Evolutionary conservation across 2,888 invertebrate species (phyloP).

Genomic region (Malthinus flaveolus): DNA sequence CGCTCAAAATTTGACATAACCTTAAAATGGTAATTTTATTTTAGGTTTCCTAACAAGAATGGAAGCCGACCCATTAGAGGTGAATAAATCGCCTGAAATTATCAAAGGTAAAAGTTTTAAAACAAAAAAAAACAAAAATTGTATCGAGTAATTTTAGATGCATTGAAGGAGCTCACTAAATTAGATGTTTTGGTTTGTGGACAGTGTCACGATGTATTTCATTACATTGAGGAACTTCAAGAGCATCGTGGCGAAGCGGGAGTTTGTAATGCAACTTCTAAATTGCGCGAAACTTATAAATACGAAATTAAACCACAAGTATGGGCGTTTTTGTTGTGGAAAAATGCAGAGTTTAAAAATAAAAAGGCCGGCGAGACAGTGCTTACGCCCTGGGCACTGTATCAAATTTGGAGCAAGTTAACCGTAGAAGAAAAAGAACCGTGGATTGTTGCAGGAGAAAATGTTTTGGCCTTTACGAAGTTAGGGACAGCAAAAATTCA

Average conservation of each 20-base stretch:
- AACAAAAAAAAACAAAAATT: constrained; percentile 6
- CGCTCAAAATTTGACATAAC: constrained; percentile 8
- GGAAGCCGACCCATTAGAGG: constrained; percentile 31
- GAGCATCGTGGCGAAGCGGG: constrained; percentile 67
- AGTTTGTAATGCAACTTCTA: constrained; percentile 64
- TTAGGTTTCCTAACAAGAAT: background rate
- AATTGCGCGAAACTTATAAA: constrained; percentile 65
- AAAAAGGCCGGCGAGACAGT: constrained; percentile 56
- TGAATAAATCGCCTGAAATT: constrained; percentile 37
- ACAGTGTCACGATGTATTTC: constrained; percentile 78
- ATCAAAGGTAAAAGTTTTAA: constrained; percentile 38
- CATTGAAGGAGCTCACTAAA: constrained; percentile 74
- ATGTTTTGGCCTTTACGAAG: constrained; percentile 72
- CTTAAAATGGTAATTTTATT: background rate
- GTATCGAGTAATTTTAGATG: constrained; percentile 57
- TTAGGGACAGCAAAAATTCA: constrained; percentile 70
- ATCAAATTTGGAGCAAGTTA: constrained; percentile 84
- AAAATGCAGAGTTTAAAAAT: constrained; percentile 62
- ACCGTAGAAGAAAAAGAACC: constrained; percentile 72
- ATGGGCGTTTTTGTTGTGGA: constrained; percentile 85
- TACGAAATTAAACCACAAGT: constrained; percentile 80
- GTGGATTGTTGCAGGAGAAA: constrained; percentile 80
- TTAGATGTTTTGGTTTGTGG: constrained; percentile 83
- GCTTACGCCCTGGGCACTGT: constrained; percentile 71
- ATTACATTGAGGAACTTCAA: constrained; percentile 78